phyloP scores from a whole-genome alignment of 2,888 invertebrate genomes.

The Sylvicola cinctus region DNA sequence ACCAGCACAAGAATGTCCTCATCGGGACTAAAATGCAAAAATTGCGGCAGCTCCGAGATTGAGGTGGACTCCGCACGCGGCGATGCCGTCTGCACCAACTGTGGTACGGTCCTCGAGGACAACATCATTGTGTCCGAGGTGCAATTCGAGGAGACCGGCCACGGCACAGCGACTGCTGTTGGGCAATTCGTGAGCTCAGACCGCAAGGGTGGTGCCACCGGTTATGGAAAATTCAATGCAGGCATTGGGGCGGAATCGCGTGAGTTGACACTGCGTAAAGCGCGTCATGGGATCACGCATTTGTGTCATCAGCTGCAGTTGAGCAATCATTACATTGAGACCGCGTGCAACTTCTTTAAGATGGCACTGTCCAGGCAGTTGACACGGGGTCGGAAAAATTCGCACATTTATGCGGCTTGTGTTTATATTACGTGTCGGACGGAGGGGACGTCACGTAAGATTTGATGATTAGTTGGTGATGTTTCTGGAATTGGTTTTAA shows the following conservation, averaged over 20 bases:
- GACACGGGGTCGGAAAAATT: conserved; percentile 77
- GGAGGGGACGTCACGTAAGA: conserved; percentile 84
- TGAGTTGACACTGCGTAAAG: conserved; percentile 78
- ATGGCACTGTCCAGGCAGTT: conserved; percentile 66
- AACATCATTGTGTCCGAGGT: conserved; percentile 92
- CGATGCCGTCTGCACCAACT: conserved; percentile 88
- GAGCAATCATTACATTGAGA: conserved; percentile 81
- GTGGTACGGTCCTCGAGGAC: conserved; percentile 91
- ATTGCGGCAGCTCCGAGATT: conserved; percentile 76
- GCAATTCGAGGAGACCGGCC: conserved; percentile 83
- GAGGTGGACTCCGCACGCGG: conserved; percentile 89
- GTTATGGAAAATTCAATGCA: conserved; percentile 62
- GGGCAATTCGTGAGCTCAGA: conserved; percentile 89
- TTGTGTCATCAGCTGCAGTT: conserved; percentile 73
- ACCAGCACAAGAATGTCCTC: no score
- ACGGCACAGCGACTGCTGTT: conserved; percentile 69
- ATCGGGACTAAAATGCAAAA: conserved; percentile 66
- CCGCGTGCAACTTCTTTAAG: conserved; percentile 84
- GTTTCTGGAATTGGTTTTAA: conserved; percentile 11
- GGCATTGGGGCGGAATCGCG: conserved; percentile 75
- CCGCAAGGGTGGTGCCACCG: conserved; percentile 63
- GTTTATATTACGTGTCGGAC: conserved; percentile 92
- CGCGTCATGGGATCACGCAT: conserved; percentile 62
- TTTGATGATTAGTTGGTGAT: conserved; percentile 16
- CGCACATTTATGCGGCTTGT: conserved; percentile 89